Conservation (phyloP, 1,140 invertebrate species). For the Philotrypesis tridentata region DNA sequence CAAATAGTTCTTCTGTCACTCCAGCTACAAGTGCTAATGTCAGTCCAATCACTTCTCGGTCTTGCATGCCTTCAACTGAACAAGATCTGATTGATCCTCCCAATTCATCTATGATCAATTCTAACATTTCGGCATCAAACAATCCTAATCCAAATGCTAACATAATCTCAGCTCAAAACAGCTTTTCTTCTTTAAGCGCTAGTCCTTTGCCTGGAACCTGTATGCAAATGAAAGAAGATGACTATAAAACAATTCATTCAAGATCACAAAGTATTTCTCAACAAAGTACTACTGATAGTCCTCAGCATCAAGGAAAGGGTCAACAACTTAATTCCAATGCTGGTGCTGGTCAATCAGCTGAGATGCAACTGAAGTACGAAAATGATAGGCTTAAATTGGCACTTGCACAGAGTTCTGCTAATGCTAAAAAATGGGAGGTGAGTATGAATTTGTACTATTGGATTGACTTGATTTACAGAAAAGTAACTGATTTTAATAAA, state of each 20-base stretch:
- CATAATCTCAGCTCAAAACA: slow-evolving; percentile 71
- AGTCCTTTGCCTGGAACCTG: slow-evolving; percentile 68
- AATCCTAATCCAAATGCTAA: slow-evolving; percentile 70
- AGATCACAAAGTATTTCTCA: slow-evolving; percentile 72
- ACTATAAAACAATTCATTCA: slow-evolving; percentile 70
- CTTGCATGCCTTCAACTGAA: slow-evolving; percentile 73
- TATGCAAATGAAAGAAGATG: slow-evolving; percentile 70
- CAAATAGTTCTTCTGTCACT: slow-evolving; percentile 85
- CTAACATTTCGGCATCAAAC: slow-evolving; percentile 70
- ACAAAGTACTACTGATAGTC: slow-evolving; percentile 71
- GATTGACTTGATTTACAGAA: not conserved
- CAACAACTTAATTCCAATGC: slow-evolving; percentile 47
- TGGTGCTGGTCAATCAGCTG: slow-evolving; percentile 72
- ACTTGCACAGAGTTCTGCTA: slow-evolving; percentile 95
- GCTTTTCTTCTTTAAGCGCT: slow-evolving; percentile 71
- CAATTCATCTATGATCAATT: slow-evolving; percentile 72
- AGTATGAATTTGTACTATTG: slow-evolving; percentile 26
- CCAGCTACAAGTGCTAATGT: slow-evolving; percentile 90
- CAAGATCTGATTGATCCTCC: slow-evolving; percentile 74
- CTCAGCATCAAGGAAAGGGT: slow-evolving; percentile 70
- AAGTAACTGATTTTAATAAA: not conserved
- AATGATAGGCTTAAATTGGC: slow-evolving; percentile 97
- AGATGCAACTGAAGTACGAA: slow-evolving; percentile 96
- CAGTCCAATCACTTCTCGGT: slow-evolving; percentile 84
- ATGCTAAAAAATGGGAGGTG: slow-evolving; percentile 97